phyloP scores from a whole-genome alignment of 2,113 vertebrate genomes.

The Anhinga rufa region DNA sequence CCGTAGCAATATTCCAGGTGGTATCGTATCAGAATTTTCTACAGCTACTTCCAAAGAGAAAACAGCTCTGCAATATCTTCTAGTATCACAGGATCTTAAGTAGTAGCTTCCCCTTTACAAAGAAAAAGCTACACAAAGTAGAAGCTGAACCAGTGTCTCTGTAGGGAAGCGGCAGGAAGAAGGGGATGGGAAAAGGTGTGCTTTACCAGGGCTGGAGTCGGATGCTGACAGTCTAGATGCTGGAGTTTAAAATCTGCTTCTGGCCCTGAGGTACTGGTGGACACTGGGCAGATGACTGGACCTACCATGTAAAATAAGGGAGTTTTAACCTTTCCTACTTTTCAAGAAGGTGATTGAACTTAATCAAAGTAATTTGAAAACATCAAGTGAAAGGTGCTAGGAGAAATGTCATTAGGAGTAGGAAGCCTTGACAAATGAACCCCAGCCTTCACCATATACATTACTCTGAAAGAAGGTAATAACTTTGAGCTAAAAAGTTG shows the following conservation, averaged over 20 bases:
- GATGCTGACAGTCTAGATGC: not conserved
- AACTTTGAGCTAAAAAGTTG: not conserved
- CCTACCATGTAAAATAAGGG: not conserved
- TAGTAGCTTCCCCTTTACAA: not conserved
- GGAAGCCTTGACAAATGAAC: not conserved
- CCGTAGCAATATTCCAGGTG: not conserved
- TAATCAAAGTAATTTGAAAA: not conserved
- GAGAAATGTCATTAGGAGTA: not conserved
- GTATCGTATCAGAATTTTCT: not conserved
- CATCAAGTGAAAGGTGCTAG: not conserved
- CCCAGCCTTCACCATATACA: not conserved
- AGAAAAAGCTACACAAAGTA: not conserved
- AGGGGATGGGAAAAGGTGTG: not conserved
- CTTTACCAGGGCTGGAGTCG: not conserved
- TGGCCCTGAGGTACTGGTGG: not conserved
- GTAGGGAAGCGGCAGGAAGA: not conserved
- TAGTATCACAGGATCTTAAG: not conserved
- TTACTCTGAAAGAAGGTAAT: not conserved
- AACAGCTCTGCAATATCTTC: not conserved
- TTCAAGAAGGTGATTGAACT: not conserved
- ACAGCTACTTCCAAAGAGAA: not conserved
- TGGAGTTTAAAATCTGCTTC: not conserved
- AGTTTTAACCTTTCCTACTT: not conserved
- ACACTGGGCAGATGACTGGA: not conserved
- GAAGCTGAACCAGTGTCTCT: not conserved